Base-by-base conservation (phyloP, 2,797 vertebrate species). In the Gymnoscopelus braueri region DNA sequence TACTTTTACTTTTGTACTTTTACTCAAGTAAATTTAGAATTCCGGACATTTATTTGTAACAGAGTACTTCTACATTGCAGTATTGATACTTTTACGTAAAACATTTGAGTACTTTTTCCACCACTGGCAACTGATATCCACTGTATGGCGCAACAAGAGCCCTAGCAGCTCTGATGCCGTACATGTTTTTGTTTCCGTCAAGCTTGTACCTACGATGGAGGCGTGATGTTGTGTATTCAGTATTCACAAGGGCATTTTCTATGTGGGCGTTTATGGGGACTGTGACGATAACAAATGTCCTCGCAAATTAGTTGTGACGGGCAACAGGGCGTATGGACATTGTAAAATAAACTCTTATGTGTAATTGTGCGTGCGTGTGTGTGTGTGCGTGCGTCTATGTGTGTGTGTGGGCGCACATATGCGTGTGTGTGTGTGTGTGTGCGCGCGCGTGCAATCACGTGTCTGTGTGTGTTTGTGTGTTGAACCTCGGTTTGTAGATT, bases 271-370 rank as follows among this genome's bases (percentile, higher is more conserved):
- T 79, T 14, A 24, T 19, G 19, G 73, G 60, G 74, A 67, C 67
- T 68, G 79, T 71, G 62, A 81, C 77, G 76, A 70, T 80, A 77
- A 88, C 70, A 84, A 83, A 87, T 83, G 80, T 50, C 62, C 72
- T 44, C 68, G 79, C 76, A 88, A 81, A 88, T 82, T 73, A 75
- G 72, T 76, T 70, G 80, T 73, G 83, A 86, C 80, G 71, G 29
- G 55, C 59, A 78, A 76, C 84, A 71, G 75, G 74, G 23, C 2
- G n/a, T 54, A 44, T 44, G 39, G 8, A 8, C 39, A 44, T 10
- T 44, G 39, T 44, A 44, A 35, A 44, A 44, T 10, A 44, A 44
- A 44, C 39, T 44, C 39, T 44, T 44, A 8, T 39, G 39, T 39
- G 39, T 39, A 6, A 2, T 19, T 54, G n/a, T 19, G 15, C 19